Conservation (phyloP, 2,888 invertebrate genomes). For the Creontiades dilutus region DNA sequence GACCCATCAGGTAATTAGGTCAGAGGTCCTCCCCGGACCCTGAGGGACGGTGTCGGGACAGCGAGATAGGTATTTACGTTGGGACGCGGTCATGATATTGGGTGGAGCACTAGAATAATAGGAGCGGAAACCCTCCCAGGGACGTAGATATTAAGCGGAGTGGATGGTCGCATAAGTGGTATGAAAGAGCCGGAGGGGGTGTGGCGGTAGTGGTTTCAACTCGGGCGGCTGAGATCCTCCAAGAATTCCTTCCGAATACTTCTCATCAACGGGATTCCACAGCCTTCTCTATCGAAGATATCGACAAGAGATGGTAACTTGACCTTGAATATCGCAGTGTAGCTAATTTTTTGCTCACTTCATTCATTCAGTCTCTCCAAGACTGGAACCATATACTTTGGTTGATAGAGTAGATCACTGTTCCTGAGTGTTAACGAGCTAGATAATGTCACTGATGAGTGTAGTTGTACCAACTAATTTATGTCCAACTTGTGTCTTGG, state of each 20-base stretch:
- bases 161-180: background rate
- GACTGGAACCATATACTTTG: no score
- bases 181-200: background rate
- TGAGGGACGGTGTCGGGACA: background rate
- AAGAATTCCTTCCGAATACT: background rate
- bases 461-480: no score
- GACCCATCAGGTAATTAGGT: background rate
- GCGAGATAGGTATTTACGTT: slow-evolving; percentile 16
- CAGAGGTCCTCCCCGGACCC: background rate
- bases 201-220: background rate
- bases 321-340: no score
- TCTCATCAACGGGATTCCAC: background rate
- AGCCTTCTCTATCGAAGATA: background rate
- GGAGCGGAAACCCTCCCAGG: background rate
- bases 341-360: no score
- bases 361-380: no score
- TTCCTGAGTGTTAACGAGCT: no score
- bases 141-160: background rate
- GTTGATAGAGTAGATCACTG: no score
- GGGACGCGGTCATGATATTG: slow-evolving; percentile 30
- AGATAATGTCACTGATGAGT: no score
- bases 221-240: background rate
- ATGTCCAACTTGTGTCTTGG: no score
- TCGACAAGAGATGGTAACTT: background rate
- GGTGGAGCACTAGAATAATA: slow-evolving; percentile 14